phyloP scores from a whole-genome alignment of 2,113 vertebrate species.

The Ondatra zibethicus region DNA sequence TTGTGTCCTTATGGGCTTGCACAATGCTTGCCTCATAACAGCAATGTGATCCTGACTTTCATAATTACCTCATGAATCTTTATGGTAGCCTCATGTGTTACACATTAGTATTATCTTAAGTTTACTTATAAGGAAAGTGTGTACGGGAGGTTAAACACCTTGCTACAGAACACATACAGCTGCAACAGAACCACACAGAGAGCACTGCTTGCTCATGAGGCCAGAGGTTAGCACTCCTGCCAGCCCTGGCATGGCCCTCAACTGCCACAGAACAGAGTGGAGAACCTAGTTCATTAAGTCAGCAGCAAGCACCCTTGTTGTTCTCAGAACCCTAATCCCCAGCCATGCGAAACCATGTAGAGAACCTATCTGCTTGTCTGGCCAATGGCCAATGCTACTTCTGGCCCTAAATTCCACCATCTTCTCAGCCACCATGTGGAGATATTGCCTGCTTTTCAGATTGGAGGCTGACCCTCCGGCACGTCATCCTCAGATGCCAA shows the following conservation, averaged over 20 bases:
- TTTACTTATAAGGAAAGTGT: neutral
- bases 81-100: neutral
- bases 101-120: neutral
- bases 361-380: neutral
- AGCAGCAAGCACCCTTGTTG: neutral
- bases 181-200: neutral
- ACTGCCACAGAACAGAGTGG: neutral
- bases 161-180: neutral
- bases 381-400: neutral
- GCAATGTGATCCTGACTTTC: neutral
- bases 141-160: neutral
- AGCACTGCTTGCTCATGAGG: neutral
- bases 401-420: neutral
- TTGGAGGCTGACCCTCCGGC: neutral
- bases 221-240: too few relatives aligned
- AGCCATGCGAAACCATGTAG: neutral
- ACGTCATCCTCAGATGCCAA: neutral
- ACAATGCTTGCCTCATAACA: neutral
- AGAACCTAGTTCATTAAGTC: neutral
- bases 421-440: neutral
- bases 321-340: neutral
- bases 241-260: too few relatives aligned
- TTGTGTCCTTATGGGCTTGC: neutral
- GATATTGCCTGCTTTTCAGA: neutral
- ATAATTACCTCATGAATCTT: neutral